phyloP scores from a whole-genome alignment of 2,797 vertebrate species.

The Sarcoramphus papa region DNA sequence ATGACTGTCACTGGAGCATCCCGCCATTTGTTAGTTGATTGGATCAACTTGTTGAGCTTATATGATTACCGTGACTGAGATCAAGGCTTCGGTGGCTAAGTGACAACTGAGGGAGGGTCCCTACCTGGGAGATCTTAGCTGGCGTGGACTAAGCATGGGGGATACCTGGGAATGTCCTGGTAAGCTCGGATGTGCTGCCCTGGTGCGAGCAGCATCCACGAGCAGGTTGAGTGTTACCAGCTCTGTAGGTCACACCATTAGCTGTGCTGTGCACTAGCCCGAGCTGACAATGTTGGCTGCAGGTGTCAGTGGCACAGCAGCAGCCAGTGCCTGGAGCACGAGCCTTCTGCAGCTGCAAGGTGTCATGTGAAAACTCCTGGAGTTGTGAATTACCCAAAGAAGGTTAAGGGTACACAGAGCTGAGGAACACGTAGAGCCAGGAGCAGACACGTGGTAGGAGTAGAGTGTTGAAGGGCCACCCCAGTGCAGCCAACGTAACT shows the following conservation, averaged over 20 bases:
- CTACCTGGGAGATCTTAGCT: neutral
- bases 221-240: rapidly evolving
- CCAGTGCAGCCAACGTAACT: neutral
- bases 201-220: rapidly evolving
- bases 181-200: neutral
- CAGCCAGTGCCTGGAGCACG: neutral
- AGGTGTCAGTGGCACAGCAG: neutral
- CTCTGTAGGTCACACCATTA: neutral
- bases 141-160: neutral
- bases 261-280: neutral
- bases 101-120: neutral
- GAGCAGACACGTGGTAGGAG: neutral
- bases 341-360: neutral
- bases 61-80: neutral
- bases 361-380: neutral
- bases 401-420: neutral
- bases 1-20: neutral
- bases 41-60: neutral
- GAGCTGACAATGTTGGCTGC: rapidly evolving
- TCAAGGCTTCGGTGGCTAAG: neutral
- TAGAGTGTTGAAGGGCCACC: neutral
- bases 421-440: neutral
- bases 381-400: neutral
- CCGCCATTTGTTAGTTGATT: neutral
- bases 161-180: neutral